Evolutionary conservation across 1,140 invertebrate genomes (phyloP).

Genomic region (Potamilus streckersoni): DNA sequence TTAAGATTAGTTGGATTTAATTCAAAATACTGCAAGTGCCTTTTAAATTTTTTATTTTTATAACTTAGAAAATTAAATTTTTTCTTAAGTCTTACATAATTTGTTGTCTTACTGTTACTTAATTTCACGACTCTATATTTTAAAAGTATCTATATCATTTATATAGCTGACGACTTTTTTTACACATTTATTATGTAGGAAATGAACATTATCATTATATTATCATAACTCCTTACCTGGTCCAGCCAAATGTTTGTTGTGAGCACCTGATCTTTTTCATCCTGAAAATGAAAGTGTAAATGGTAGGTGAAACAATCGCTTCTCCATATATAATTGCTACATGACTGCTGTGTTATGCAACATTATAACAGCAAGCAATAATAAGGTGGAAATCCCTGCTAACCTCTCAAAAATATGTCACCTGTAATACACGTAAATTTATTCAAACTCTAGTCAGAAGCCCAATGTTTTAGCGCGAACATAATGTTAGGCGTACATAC

Average conservation of each 20-base stretch:
- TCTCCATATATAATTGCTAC: neutral
- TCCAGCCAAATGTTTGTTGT: conserved; percentile 75
- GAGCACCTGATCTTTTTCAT: conserved; percentile 76
- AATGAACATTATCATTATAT: neutral
- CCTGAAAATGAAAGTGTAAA: conserved; percentile 59
- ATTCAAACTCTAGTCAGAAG: too few relatives aligned
- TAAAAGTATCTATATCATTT: neutral
- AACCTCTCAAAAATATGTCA: neutral
- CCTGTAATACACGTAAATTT: too few relatives aligned
- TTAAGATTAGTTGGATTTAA: too few relatives aligned
- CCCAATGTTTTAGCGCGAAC: too few relatives aligned
- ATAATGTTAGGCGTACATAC: too few relatives aligned
- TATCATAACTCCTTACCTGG: conserved; percentile 58
- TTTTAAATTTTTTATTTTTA: too few relatives aligned
- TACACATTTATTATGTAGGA: neutral
- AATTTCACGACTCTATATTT: too few relatives aligned
- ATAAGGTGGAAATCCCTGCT: neutral
- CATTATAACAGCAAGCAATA: neutral
- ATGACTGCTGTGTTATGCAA: neutral
- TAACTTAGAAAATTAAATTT: too few relatives aligned
- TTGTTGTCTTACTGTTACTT: too few relatives aligned
- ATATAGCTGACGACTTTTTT: neutral
- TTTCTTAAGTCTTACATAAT: too few relatives aligned
- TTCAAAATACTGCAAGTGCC: too few relatives aligned
- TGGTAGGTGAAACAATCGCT: neutral